A percentile compares a stretch with the other conserved stretches of the same genome.
Evolutionary conservation across 2,888 invertebrate genomes (phyloP).

Genomic region (Epicampocera succincta): DNA sequence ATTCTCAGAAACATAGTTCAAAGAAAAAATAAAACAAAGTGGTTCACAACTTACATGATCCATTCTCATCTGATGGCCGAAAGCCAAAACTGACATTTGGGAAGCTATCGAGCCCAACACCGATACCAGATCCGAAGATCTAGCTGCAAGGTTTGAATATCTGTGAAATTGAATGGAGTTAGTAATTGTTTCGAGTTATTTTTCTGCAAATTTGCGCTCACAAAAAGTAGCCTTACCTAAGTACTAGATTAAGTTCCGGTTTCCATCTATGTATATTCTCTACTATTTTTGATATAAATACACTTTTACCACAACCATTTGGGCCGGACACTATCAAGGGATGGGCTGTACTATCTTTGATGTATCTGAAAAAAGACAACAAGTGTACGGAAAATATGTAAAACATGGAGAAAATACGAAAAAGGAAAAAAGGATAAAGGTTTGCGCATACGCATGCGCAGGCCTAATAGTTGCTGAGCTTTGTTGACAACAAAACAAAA

Average conservation of each 20-base stretch:
- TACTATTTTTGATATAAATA: constrained; percentile 88
- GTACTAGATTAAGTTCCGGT: constrained; percentile 84
- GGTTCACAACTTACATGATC: constrained; percentile 83
- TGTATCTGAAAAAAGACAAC: constrained; percentile 84
- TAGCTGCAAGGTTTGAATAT: constrained; percentile 78
- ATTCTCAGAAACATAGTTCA: no score
- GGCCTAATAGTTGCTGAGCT: no score
- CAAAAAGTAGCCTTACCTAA: constrained; percentile 75
- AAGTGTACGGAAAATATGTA: no score
- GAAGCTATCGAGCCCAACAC: constrained; percentile 89
- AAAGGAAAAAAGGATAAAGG: no score
- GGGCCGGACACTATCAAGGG: constrained; percentile 90
- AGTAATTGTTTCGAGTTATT: neutral
- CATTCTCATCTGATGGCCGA: constrained; percentile 86
- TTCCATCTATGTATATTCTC: constrained; percentile 85
- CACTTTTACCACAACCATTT: constrained; percentile 92
- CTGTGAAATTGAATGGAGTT: constrained; percentile 59
- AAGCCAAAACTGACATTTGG: constrained; percentile 87
- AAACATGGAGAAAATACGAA: no score
- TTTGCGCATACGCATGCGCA: no score
- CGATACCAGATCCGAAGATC: constrained; percentile 79
- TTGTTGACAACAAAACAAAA: no score
- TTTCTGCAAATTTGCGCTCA: no score
- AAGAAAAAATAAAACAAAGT: neutral
- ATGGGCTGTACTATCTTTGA: constrained; percentile 79